Evolutionary conservation across 2,113 vertebrate species (phyloP).

Genomic region (Tragulus kanchil): DNA sequence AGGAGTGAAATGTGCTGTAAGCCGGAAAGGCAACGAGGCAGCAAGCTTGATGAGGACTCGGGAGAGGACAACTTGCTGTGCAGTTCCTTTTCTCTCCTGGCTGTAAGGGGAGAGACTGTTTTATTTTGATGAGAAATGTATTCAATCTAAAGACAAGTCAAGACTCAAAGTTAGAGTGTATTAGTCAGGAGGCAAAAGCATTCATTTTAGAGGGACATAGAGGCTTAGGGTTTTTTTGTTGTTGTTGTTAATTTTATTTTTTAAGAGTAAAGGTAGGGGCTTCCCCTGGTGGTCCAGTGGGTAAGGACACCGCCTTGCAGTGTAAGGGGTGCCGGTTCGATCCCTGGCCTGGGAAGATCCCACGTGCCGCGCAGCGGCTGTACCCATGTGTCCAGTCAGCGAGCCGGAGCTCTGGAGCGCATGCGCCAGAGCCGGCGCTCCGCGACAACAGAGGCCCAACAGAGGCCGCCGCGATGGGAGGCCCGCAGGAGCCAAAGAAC

Average conservation of each 20-base stretch:
- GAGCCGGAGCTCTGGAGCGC: no score
- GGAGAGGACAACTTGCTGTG: not conserved
- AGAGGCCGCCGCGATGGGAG: no score
- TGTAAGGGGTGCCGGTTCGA: no score
- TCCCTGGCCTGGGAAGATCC: no score
- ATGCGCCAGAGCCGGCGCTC: no score
- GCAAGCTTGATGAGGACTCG: not conserved
- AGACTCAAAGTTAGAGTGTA: not conserved
- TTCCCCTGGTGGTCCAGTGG: no score
- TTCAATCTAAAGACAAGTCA: not conserved
- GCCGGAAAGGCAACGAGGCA: not conserved
- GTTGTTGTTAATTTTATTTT: not conserved
- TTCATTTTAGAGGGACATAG: not conserved
- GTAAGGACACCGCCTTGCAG: no score
- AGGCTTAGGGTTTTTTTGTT: not conserved
- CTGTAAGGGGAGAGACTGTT: not conserved
- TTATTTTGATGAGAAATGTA: conserved; percentile 3
- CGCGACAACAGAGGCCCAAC: no score
- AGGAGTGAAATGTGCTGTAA: not conserved
- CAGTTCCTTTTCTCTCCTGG: not conserved
- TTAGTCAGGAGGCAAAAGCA: not conserved
- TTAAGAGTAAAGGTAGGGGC: not conserved
- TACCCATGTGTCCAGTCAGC: no score
- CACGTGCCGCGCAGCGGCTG: no score
- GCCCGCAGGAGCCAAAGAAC: no score